phyloP scores from a whole-genome alignment of 2,888 invertebrate genomes.

The Troglohyphantes excavatus region DNA sequence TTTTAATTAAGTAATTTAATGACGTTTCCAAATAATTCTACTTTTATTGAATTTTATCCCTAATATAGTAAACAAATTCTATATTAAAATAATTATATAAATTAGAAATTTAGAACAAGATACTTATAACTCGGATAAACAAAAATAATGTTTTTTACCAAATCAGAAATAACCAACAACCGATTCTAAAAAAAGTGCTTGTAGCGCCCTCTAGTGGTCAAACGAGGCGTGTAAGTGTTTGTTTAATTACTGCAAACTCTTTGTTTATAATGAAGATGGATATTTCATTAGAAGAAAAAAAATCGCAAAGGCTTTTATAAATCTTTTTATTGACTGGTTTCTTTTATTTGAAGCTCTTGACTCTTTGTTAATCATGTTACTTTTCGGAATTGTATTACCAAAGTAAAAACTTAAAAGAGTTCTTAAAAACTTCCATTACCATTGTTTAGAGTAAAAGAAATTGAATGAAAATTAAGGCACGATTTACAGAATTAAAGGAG shows the following conservation, averaged over 20 bases:
- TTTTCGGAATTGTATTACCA: slow-evolving; percentile 3
- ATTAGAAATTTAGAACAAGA: too few relatives aligned
- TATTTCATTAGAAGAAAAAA: slow-evolving; percentile 61
- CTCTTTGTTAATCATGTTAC: slow-evolving; percentile 19
- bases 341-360: slow-evolving; percentile 29
- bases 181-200: too few relatives aligned
- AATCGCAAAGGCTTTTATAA: neutral
- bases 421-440: slow-evolving; percentile 44
- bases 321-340: slow-evolving; percentile 44
- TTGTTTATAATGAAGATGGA: slow-evolving; percentile 56
- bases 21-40: too few relatives aligned
- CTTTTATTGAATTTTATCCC: too few relatives aligned
- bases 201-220: slow-evolving; percentile 48
- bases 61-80: too few relatives aligned
- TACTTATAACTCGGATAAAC: too few relatives aligned
- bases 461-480: slow-evolving; percentile 49
- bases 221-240: slow-evolving; percentile 44
- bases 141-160: too few relatives aligned
- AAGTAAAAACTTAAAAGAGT: neutral
- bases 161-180: too few relatives aligned
- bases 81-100: too few relatives aligned
- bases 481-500: slow-evolving; percentile 30
- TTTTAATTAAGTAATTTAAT: too few relatives aligned
- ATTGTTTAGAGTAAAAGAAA: slow-evolving; percentile 56
- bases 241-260: slow-evolving; percentile 62